phyloP scores from a whole-genome alignment of 2,888 invertebrate genomes.

The Lathronympha strigana region DNA sequence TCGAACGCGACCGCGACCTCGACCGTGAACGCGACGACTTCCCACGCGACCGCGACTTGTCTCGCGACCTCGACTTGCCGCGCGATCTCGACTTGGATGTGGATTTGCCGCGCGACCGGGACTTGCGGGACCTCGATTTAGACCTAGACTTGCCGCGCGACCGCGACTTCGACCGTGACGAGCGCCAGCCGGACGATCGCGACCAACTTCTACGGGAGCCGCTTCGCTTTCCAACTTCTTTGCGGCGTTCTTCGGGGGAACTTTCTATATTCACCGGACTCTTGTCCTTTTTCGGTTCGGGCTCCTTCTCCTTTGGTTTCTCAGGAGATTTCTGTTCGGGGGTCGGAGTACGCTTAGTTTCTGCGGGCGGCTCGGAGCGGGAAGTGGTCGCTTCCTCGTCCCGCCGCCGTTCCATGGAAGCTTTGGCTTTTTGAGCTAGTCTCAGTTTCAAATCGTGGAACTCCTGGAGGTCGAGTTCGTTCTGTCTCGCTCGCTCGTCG shows the following conservation, averaged over 20 bases:
- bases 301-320: slow-evolving; percentile 44
- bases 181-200: slow-evolving; percentile 60
- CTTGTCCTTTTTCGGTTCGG: slow-evolving; percentile 47
- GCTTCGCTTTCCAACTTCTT: slow-evolving; percentile 54
- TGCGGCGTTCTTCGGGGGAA: slow-evolving; percentile 49
- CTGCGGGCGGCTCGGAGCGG: not conserved
- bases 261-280: slow-evolving; percentile 58
- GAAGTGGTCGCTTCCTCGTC: slow-evolving; percentile 28
- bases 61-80: slow-evolving; percentile 57
- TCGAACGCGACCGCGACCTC: slow-evolving; percentile 51
- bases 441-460: slow-evolving; percentile 87
- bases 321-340: slow-evolving; percentile 44
- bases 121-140: slow-evolving; percentile 31
- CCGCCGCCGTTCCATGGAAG: slow-evolving; percentile 63
- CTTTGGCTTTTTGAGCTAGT: slow-evolving; percentile 89
- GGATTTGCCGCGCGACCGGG: slow-evolving; percentile 50
- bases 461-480: slow-evolving; percentile 86
- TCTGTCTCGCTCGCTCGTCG: slow-evolving; percentile 80
- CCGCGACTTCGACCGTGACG: slow-evolving; percentile 51
- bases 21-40: slow-evolving; percentile 50
- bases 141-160: slow-evolving; percentile 37
- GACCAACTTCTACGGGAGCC: slow-evolving; percentile 63
- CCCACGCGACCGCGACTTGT: slow-evolving; percentile 54
- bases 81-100: slow-evolving; percentile 54
- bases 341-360: slow-evolving; percentile 1